Evolutionary conservation across 2,113 vertebrate genomes (phyloP).

Genomic region (Gambusia holbrooki): DNA sequence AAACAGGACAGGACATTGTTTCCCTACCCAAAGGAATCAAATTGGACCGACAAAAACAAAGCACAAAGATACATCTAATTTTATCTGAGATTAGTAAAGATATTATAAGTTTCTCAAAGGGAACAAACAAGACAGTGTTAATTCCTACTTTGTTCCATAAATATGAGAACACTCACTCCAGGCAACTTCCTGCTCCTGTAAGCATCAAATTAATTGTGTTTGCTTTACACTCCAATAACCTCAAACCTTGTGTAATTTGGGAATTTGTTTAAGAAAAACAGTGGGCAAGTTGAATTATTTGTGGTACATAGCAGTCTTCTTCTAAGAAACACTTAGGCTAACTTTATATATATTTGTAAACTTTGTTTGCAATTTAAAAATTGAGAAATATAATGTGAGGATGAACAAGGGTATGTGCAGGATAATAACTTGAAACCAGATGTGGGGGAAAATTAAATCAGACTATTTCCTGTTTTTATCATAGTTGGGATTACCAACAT

Average conservation of each 20-base stretch:
- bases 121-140: constrained; percentile 36
- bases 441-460: too few species aligned
- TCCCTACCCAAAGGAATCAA: neutral
- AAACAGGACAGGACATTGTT: neutral
- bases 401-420: neutral
- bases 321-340: neutral
- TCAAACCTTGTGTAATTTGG: constrained; percentile 37
- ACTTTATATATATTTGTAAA: neutral
- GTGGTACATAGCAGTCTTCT: neutral
- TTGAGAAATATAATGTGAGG: too few species aligned
- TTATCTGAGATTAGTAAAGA: constrained; percentile 38
- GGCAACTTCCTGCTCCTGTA: constrained; percentile 57
- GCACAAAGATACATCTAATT: neutral
- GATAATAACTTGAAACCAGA: too few species aligned
- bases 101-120: constrained; percentile 15
- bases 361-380: neutral
- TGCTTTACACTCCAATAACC: constrained; percentile 50
- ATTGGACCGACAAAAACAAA: neutral
- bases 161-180: constrained; percentile 44
- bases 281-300: neutral
- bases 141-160: constrained; percentile 41
- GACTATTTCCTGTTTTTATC: too few species aligned
- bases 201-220: constrained; percentile 54
- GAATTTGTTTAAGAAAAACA: constrained; percentile 33
- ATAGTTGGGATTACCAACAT: too few species aligned